A percentile compares a stretch with the other conserved stretches of the same genome.
Conservation (phyloP, 1,140 invertebrate species). For the Drosophila erecta region DNA sequence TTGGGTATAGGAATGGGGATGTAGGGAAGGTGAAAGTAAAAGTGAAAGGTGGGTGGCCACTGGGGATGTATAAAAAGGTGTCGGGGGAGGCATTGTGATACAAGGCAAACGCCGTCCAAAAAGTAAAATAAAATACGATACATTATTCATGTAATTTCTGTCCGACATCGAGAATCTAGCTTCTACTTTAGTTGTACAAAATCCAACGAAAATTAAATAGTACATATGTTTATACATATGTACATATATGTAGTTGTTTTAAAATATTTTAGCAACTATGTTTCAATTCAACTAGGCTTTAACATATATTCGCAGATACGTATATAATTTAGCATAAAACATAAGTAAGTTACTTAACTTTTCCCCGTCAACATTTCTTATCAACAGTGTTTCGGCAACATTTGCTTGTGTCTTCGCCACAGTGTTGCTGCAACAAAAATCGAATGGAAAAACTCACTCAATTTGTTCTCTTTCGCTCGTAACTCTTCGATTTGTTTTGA, state of each 20-base stretch:
- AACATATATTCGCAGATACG: too few relatives aligned
- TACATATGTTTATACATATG: background rate
- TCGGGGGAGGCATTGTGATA: slow-evolving; percentile 21
- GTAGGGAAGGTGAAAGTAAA: background rate
- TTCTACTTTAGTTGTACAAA: background rate
- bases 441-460: background rate
- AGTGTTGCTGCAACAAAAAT: slow-evolving; percentile 2
- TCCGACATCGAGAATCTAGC: background rate
- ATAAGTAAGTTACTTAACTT: too few relatives aligned
- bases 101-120: background rate
- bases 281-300: too few relatives aligned
- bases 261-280: too few relatives aligned
- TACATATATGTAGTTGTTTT: too few relatives aligned
- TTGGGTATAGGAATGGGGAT: slow-evolving; percentile 12
- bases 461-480: background rate
- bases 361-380: background rate
- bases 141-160: slow-evolving; percentile 11
- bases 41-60: background rate
- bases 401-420: background rate
- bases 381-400: slow-evolving; percentile 6
- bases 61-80: slow-evolving; percentile 29
- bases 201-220: background rate
- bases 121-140: background rate
- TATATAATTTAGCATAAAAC: too few relatives aligned
- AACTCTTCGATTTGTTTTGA: slow-evolving; percentile 64